phyloP scores from a whole-genome alignment of 2,797 vertebrate genomes.

The Poeciliopsis presidionis region DNA sequence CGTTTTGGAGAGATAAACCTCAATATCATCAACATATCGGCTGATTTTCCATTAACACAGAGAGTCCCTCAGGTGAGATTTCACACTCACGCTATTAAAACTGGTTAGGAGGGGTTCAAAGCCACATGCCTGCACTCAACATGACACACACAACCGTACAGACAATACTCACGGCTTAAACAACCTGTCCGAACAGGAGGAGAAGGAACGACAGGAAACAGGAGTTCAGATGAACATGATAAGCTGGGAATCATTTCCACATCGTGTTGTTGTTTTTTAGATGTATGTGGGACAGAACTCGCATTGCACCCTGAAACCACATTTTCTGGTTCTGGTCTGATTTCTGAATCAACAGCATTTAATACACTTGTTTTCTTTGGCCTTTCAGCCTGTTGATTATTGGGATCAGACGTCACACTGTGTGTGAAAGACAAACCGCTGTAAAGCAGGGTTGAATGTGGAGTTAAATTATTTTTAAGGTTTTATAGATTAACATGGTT shows the following conservation, averaged over 20 bases:
- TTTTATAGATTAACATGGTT: too few relatives aligned
- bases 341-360: not conserved
- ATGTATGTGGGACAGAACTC: not conserved
- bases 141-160: slow-evolving; percentile 2
- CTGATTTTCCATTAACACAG: slow-evolving; percentile 11
- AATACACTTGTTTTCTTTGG: not conserved
- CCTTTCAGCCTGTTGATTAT: not conserved
- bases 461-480: not conserved
- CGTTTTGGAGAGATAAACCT: slow-evolving; percentile 32
- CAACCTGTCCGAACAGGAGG: slow-evolving; percentile 56
- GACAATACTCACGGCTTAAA: slow-evolving; percentile 69
- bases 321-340: not conserved
- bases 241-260: not conserved
- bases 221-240: not conserved
- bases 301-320: not conserved
- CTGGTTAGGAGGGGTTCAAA: slow-evolving; percentile 8
- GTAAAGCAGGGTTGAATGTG: not conserved
- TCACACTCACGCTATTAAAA: slow-evolving; percentile 11
- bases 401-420: slow-evolving; percentile 1
- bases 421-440: not conserved
- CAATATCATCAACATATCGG: slow-evolving; percentile 1
- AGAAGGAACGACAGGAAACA: slow-evolving; percentile 27
- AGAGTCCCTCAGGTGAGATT: not conserved
- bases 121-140: slow-evolving; percentile 23
- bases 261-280: not conserved